A percentile compares a stretch with the other conserved stretches of the same genome.
phyloP scores from a whole-genome alignment of 2,888 invertebrate genomes.

The Anorthoa munda region DNA sequence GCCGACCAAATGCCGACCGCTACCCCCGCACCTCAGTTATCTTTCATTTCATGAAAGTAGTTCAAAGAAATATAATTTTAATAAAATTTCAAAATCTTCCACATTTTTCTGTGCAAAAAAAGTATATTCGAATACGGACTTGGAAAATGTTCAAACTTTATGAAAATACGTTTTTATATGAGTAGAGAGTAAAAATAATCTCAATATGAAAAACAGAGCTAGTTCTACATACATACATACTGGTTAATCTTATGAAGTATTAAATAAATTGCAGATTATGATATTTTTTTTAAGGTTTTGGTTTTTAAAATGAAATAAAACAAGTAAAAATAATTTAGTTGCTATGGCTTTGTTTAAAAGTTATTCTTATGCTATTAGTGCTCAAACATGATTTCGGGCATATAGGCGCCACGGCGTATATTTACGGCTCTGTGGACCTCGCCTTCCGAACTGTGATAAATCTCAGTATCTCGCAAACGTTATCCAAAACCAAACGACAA shows the following conservation, averaged over 20 bases:
- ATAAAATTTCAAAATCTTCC: conserved; percentile 53
- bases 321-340: too few species aligned
- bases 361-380: too few species aligned
- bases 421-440: background rate
- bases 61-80: conserved; percentile 63
- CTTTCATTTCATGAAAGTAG: conserved; percentile 67
- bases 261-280: background rate
- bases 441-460: background rate
- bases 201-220: background rate
- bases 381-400: too few species aligned
- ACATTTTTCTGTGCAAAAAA: conserved; percentile 53
- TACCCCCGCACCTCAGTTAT: conserved; percentile 40
- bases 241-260: background rate
- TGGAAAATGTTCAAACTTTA: conserved; percentile 50
- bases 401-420: background rate
- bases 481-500: too few species aligned
- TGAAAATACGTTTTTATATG: conserved; percentile 46
- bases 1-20: conserved; percentile 68
- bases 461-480: background rate
- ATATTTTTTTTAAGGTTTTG: too few species aligned
- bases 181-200: conserved; percentile 21
- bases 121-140: conserved; percentile 52
- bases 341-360: too few species aligned
- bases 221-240: background rate
- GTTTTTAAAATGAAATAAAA: too few species aligned